Base-by-base conservation (phyloP, 2,888 invertebrate genomes). In the Synergus gifuensis region DNA sequence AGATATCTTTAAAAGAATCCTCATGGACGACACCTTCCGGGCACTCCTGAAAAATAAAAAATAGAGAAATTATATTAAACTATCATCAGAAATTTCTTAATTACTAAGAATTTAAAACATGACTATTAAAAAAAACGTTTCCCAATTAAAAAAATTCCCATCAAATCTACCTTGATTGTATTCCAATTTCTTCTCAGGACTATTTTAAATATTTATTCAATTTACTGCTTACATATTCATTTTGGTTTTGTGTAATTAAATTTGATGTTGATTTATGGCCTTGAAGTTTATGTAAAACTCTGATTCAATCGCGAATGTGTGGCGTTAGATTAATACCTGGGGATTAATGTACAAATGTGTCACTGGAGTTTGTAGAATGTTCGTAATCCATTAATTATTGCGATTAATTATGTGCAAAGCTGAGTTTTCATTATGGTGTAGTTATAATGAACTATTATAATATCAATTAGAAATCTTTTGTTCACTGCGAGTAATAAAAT, bases 11-110 rank as follows among this genome's bases (percentile, higher is more conserved):
- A 93, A 99, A 99, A 84, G 97, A 97, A 90, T 98, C 98, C 93
- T 99, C 98, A 90, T 98, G 98, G 69, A 99, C 98, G 80, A 98
- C 97, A 67, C 99, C 99, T 90, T 98, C 98, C 8, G 99, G 98
- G 93, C 98, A 98, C 93, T 98, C 97, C 98, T 98, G 95, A n/a
- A 95, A 95, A 90, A 91, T n/a, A 54, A 54, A 16, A 54, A 8
- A 54, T n/a, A 3, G 28, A 28, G 28, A 28, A n/a, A n/a, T n/a
- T n/a, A n/a, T n/a, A n/a, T n/a, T 28, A 3, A 3, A 28, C 28
- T 3, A 28, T 28, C 3, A 28, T 28, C 28, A 28, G 28, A 28
- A 28, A 28, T 28, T 28, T 28, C 28, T 28, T 28, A 28, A n/a
- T n/a, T n/a, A n/a, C 22, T 22, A 22, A 22, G 22, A 22, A 22